Base-by-base conservation (phyloP, 1,140 invertebrate genomes). In the Cydia strobilella region DNA sequence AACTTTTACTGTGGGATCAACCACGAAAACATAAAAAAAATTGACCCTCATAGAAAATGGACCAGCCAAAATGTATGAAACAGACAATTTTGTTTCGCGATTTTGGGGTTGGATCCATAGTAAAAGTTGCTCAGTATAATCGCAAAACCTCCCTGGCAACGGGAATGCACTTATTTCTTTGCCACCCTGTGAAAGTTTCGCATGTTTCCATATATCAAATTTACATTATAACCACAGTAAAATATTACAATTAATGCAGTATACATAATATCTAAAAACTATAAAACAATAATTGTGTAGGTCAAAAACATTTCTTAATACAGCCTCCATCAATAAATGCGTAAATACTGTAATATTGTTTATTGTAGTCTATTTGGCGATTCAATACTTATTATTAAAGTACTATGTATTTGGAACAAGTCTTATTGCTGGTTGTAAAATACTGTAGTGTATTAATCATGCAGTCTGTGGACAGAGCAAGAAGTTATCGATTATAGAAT, bases 251-350 rank as follows among this genome's bases (percentile, higher is more conserved):
- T 84, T 86, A 87, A 79, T 76, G 74, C 81, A 82, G 81, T 80
- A 39, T 59, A 59, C 18, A 59, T 23, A 59, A 59, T 59, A 72
- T 80, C 20, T 72, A 88, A 86, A 84, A 90, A 90, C 89, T 92
- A 92, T 83, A 90, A 92, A 92, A 92, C 90, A 90, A 88, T 85
- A 80, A 72, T 80, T 76, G 65, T 76, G 69, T 78, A 62, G 76
- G 77, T 80, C 81, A 82, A 82, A 81, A 81, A 84, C 76, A 75
- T 82, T 79, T 81, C 81, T 83, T 78, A 54, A 77, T 83, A 88
- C 85, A 89, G 86, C 87, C 86, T 88, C 87, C 79, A 83, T 82
- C 74, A 79, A 83, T 92, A 92, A 92, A 92, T 92, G 90, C 90
- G 78, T 84, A 84, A 92, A 92, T 92, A 92, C 89, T 92, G 89